These are phyloP conservation scores for Cactoblastis cactorum DNA, from an alignment of 2,888 invertebrate species.

Conservation along the genomic window DNA sequence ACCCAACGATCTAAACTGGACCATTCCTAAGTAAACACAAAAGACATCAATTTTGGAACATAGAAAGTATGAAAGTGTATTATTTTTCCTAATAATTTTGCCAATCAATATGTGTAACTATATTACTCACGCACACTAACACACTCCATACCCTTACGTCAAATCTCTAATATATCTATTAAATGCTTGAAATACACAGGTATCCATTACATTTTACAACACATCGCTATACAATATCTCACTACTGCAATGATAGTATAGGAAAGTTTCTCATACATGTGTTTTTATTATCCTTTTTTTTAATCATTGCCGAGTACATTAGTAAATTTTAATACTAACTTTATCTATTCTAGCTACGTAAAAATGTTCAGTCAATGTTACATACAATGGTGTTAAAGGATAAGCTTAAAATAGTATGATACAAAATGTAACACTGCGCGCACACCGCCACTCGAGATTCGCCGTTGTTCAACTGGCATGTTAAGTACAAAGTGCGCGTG, in stretches of 20 bases:
- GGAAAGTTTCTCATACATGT: slow-evolving; percentile 33
- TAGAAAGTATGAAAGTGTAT: slow-evolving; percentile 32
- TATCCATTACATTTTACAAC: slow-evolving; percentile 54
- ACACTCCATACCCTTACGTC: slow-evolving; percentile 50
- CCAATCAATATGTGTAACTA: slow-evolving; percentile 44
- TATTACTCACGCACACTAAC: slow-evolving; percentile 64
- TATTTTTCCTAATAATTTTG: slow-evolving; percentile 27
- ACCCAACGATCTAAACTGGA: slow-evolving; percentile 11
- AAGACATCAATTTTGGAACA: slow-evolving; percentile 49
- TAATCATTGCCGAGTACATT: slow-evolving; percentile 45
- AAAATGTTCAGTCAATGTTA: slow-evolving; percentile 78
- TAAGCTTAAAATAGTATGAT: slow-evolving; percentile 46
- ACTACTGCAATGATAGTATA: slow-evolving; percentile 53
- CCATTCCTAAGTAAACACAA: slow-evolving; percentile 32
- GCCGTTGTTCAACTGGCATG: slow-evolving; percentile 27
- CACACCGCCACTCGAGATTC: slow-evolving; percentile 37
- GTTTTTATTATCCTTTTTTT: slow-evolving; percentile 33
- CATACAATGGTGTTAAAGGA: slow-evolving; percentile 72
- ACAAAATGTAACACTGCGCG: slow-evolving; percentile 32
- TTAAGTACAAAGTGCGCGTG: slow-evolving; percentile 42
- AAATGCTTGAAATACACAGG: slow-evolving; percentile 70
- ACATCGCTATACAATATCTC: slow-evolving; percentile 54
- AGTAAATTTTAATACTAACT: slow-evolving; percentile 43
- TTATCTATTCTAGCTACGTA: slow-evolving; percentile 69
- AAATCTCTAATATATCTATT: slow-evolving; percentile 60